Conservation (phyloP, 2,888 invertebrate genomes). For the Carcina quercana region DNA sequence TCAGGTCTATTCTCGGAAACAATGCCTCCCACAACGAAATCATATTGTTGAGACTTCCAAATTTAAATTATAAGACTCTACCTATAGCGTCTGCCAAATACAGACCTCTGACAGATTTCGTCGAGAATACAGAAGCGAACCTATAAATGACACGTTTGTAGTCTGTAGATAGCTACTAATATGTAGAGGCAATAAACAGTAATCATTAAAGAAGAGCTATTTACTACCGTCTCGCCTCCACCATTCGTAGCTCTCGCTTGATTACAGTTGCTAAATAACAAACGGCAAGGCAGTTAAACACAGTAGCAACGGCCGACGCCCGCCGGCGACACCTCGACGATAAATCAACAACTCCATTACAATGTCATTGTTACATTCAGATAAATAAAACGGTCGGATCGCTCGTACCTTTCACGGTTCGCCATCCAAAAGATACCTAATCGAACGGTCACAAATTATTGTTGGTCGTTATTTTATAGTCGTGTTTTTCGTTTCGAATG, state of each 20-base stretch:
- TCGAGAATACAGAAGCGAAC: no score
- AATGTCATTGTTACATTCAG: slow-evolving; percentile 55
- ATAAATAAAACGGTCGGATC: slow-evolving; percentile 39
- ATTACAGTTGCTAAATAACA: slow-evolving; percentile 49
- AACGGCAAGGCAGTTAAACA: slow-evolving; percentile 46
- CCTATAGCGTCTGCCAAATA: no score
- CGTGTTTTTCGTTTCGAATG: slow-evolving; percentile 26
- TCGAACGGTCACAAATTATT: slow-evolving; percentile 69
- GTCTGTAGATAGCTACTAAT: no score
- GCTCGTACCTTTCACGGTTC: slow-evolving; percentile 56
- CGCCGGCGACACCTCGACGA: slow-evolving; percentile 37
- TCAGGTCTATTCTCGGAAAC: no score
- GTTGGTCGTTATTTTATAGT: slow-evolving; percentile 62
- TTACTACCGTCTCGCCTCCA: slow-evolving; percentile 35
- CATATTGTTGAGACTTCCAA: no score
- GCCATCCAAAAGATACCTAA: slow-evolving; percentile 29
- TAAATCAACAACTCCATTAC: slow-evolving; percentile 65
- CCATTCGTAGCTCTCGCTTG: slow-evolving; percentile 36
- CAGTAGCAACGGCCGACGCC: slow-evolving; percentile 48
- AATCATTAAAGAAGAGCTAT: slow-evolving; percentile 16
- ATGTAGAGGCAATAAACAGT: no score
- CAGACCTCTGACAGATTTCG: no score
- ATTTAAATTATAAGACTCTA: no score
- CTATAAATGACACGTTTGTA: no score
- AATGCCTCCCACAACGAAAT: no score